Evolutionary conservation across 1,140 invertebrate genomes (phyloP), one percentile per base, ranked within the genome.

Genomic region (Dendrolimus kikuchii): DNA sequence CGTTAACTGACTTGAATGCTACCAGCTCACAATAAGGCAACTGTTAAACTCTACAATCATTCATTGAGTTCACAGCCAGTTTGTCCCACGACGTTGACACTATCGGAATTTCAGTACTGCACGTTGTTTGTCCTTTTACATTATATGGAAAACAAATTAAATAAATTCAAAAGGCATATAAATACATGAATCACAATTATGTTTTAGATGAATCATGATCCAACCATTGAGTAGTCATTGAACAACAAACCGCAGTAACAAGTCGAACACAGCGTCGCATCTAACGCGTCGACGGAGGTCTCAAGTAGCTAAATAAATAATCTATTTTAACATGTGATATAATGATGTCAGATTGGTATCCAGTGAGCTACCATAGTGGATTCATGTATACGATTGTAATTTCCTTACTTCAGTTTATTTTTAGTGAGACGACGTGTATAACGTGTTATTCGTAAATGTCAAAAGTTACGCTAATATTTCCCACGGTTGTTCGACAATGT

Each of bases 341-440:
- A 80, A 81, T 81, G 77, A 78, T 77, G 74, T 76, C 71, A 71
- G 76, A 76, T 68, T 77, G 73, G 71, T 72, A 67, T 63, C 69
- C 76, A 71, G 73, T 77, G 66, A 63, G 65, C 69, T 67, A 66
- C 78, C 73, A 74, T 68, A 72, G 66, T 62, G 71, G 77, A 72
- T 65, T 71, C 68, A 85, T 82, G 81, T 77, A 80, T 69, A 83
- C 80, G 68, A 81, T 85, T 76, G 80, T 85, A 80, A 82, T 81
- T 77, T 76, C 71, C 81, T 77, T 74, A 70, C 70, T 64, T 76
- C 81, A 85, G 81, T 85, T 68, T 81, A 81, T 76, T 77, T 74
- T 79, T 77, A 77, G 79, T 79, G 72, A 61, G 67, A 69, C 70
- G 59, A 60, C 71, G 80, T 71, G 80, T 59, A 62, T 77, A 77